Conservation (phyloP, 2,113 vertebrate genomes). For the Meleagris gallopavo region DNA sequence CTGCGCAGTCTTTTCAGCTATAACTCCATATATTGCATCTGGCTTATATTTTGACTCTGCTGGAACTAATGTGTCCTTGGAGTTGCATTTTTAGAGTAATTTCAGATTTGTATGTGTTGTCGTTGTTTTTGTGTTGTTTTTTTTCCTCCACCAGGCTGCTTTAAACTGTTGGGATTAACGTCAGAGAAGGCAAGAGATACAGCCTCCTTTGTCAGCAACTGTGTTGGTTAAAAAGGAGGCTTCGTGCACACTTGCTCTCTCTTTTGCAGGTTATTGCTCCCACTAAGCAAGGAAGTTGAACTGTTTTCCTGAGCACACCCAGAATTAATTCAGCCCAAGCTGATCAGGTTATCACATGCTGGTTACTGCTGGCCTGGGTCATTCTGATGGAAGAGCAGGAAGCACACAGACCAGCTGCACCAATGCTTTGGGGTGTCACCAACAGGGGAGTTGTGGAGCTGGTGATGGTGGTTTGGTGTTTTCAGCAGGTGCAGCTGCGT, state of each 20-base stretch:
- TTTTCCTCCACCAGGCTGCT: conserved; percentile 10
- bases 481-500: not conserved
- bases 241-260: not conserved
- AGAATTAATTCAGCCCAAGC: not conserved
- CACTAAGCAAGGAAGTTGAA: not conserved
- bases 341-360: not conserved
- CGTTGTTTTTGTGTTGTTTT: not conserved
- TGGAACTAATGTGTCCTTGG: conserved; percentile 68
- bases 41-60: conserved; percentile 32
- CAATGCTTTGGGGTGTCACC: not conserved
- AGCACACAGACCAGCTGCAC: not conserved
- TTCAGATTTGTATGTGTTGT: conserved; percentile 17
- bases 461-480: not conserved
- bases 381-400: not conserved
- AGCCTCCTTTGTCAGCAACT: conserved; percentile 49
- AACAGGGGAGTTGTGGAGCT: not conserved
- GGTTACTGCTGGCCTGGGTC: not conserved
- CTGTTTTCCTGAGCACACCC: not conserved
- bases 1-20: not conserved
- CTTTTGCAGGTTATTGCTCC: not conserved
- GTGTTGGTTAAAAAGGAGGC: not conserved
- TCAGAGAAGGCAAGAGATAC: conserved; percentile 37
- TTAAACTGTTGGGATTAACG: conserved; percentile 58
- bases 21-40: conserved; percentile 35
- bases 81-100: conserved; percentile 55